phyloP scores from a whole-genome alignment of 2,797 vertebrate genomes.

The Linurgus olivaceus region DNA sequence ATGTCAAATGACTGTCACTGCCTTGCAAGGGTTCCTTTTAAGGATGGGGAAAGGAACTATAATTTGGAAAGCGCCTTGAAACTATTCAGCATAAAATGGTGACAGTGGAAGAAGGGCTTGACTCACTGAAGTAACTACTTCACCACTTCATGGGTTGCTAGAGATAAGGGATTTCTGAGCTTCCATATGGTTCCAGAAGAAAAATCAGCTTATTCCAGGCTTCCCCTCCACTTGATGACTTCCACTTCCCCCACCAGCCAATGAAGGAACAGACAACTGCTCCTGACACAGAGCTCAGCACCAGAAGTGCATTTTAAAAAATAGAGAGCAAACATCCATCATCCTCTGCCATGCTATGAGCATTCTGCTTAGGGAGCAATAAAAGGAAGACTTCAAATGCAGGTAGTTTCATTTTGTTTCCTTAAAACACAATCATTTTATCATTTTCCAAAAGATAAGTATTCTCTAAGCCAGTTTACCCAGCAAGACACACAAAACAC shows the following conservation, averaged over 20 bases:
- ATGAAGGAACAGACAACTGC: not conserved
- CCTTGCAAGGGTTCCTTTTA: not conserved
- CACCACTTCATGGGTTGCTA: not conserved
- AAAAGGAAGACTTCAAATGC: not conserved
- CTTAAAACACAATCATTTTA: not conserved
- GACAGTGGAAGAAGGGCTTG: not conserved
- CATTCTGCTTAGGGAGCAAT: not conserved
- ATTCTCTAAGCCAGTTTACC: not conserved
- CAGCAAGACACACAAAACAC: not conserved
- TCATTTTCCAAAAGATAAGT: not conserved
- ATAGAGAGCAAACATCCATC: not conserved
- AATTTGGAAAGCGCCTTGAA: constrained; percentile 8
- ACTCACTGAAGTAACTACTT: not conserved
- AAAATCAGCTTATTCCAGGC: constrained; percentile 57
- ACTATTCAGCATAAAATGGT: not conserved
- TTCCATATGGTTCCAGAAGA: not conserved
- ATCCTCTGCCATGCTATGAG: not conserved
- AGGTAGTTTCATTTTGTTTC: not conserved
- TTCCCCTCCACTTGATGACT: constrained; percentile 35
- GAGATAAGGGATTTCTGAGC: constrained; percentile 21
- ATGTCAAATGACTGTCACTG: not conserved
- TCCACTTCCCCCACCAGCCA: not conserved
- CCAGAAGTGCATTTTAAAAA: not conserved
- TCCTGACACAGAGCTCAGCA: not conserved
- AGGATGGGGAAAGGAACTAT: not conserved